Conservation (phyloP, 2,113 vertebrate species). For the Planiliza haematocheilus region DNA sequence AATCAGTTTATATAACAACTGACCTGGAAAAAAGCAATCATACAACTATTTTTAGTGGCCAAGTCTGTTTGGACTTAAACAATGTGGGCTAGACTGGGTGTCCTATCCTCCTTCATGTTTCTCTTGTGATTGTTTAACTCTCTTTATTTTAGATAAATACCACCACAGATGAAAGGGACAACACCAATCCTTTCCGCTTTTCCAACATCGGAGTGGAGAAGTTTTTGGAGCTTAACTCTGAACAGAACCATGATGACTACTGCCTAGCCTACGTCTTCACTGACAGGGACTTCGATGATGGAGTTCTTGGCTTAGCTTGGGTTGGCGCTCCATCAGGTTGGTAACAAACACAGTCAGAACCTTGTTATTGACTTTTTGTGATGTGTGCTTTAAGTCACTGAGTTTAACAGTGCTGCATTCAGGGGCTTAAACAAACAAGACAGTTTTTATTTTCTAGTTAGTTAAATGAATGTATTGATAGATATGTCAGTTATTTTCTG, state of each 20-base stretch:
- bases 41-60: background rate
- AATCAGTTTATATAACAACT: constrained; percentile 3
- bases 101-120: background rate
- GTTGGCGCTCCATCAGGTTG: constrained; percentile 96
- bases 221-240: constrained; percentile 97
- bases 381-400: background rate
- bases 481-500: too few relatives aligned
- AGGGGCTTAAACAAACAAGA: too few relatives aligned
- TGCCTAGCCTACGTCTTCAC: constrained; percentile 98
- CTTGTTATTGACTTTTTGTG: background rate
- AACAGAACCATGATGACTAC: constrained; percentile 98
- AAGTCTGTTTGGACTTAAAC: background rate
- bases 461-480: too few relatives aligned
- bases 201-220: constrained; percentile 98
- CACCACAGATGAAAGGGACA: constrained; percentile 87
- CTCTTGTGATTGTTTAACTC: background rate
- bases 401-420: too few relatives aligned
- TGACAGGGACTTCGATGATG: constrained; percentile 97
- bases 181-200: constrained; percentile 94
- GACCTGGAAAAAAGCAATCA: background rate
- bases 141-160: constrained; percentile 89
- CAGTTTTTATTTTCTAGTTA: too few relatives aligned
- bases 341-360: constrained; percentile 3
- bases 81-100: background rate
- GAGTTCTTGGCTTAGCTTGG: constrained; percentile 97